phyloP scores from a whole-genome alignment of 2,888 invertebrate species.

The Pelosia muscerda region DNA sequence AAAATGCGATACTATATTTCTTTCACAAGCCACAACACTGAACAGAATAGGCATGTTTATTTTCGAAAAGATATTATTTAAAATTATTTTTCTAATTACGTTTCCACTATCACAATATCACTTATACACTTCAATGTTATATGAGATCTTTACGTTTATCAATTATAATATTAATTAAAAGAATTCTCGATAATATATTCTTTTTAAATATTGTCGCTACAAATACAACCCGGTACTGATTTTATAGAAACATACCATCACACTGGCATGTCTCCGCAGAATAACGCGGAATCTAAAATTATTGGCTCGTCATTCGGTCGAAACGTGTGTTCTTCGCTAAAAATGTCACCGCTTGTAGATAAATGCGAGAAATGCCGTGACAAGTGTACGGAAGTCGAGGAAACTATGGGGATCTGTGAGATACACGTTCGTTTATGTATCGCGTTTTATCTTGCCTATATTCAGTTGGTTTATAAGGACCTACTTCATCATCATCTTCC shows the following conservation, averaged over 20 bases:
- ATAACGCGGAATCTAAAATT: constrained; percentile 55
- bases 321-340: constrained; percentile 65
- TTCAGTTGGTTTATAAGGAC: neutral
- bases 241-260: constrained; percentile 47
- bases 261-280: constrained; percentile 30
- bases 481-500: too few relatives aligned
- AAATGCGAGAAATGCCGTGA: constrained; percentile 61
- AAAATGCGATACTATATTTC: constrained; percentile 92
- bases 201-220: constrained; percentile 21
- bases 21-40: constrained; percentile 93
- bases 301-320: constrained; percentile 59
- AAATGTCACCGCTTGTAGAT: constrained; percentile 72
- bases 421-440: constrained; percentile 8
- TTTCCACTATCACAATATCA: neutral
- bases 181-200: neutral
- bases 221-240: constrained; percentile 50
- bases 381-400: constrained; percentile 58
- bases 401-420: neutral
- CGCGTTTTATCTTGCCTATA: neutral
- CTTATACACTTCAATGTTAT: neutral
- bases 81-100: neutral
- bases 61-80: neutral
- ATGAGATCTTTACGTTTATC: neutral
- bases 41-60: constrained; percentile 94
- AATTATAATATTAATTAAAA: neutral